phyloP scores from a whole-genome alignment of 1,140 invertebrate genomes.

The Drosophila repletoides region DNA sequence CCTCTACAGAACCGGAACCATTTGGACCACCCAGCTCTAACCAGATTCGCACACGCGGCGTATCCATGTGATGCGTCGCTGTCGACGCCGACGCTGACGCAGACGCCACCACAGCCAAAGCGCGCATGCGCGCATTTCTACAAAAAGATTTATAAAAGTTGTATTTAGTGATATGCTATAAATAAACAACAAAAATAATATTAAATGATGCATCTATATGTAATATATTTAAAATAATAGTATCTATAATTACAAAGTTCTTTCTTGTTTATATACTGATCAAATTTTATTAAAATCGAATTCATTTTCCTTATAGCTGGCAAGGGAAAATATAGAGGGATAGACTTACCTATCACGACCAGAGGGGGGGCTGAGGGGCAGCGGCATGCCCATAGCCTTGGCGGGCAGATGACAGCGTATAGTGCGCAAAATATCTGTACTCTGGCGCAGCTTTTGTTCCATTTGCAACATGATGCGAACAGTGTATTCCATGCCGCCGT shows the following conservation, averaged over 20 bases:
- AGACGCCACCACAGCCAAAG: conserved; percentile 41
- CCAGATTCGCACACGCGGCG: conserved; percentile 85
- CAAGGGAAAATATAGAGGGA: background rate
- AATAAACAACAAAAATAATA: conserved; percentile 7
- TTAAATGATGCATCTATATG: background rate
- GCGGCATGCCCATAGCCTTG: conserved; percentile 71
- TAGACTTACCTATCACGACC: conserved; percentile 51
- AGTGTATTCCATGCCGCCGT: conserved; percentile 85
- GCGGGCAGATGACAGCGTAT: conserved; percentile 83
- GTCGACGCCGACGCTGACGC: background rate
- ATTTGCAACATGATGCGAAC: conserved; percentile 88
- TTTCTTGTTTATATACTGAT: no score
- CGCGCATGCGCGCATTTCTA: conserved; percentile 80
- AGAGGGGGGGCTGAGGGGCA: conserved; percentile 42
- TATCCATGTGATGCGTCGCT: conserved; percentile 50
- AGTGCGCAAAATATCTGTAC: conserved; percentile 86
- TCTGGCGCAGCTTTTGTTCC: conserved; percentile 87
- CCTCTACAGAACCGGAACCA: conserved; percentile 84
- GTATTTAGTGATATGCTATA: background rate
- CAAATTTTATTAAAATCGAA: no score
- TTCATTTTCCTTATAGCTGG: no score
- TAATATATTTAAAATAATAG: background rate
- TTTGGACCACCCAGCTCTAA: conserved; percentile 85
- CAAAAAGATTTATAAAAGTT: background rate
- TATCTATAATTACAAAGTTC: no score